phyloP scores from a whole-genome alignment of 2,888 invertebrate species.

The Hermaeophaga mercurialis region DNA sequence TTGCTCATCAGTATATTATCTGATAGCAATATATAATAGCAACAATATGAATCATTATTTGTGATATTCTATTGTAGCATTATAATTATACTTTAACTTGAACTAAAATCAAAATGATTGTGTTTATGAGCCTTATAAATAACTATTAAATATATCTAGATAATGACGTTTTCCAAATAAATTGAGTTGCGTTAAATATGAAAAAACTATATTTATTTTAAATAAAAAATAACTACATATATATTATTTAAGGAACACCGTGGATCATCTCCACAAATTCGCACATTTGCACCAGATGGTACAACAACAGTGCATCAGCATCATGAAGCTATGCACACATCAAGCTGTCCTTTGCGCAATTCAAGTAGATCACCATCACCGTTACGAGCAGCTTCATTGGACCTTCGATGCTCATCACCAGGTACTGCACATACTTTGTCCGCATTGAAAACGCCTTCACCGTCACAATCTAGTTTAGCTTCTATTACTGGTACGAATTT shows the following conservation, averaged over 20 bases:
- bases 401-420: constrained; percentile 70
- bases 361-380: constrained; percentile 77
- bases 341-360: constrained; percentile 57
- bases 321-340: constrained; percentile 52
- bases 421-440: constrained; percentile 51
- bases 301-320: constrained; percentile 60
- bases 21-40: no score
- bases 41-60: no score
- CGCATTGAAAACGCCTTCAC: constrained; percentile 64
- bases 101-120: no score
- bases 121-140: no score
- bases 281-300: constrained; percentile 83
- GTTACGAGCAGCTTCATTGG: constrained; percentile 76
- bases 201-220: no score
- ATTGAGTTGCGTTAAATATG: no score
- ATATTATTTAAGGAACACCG: constrained; percentile 66
- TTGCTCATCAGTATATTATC: no score
- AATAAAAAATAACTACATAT: neutral
- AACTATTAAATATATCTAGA: no score
- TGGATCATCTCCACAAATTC: constrained; percentile 82
- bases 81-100: no score
- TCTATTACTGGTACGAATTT: constrained; percentile 60
- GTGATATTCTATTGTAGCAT: no score
- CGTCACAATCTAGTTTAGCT: constrained; percentile 74
- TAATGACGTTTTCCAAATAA: no score